phyloP scores from a whole-genome alignment of 2,113 vertebrate genomes.

The Jaculus jaculus region DNA sequence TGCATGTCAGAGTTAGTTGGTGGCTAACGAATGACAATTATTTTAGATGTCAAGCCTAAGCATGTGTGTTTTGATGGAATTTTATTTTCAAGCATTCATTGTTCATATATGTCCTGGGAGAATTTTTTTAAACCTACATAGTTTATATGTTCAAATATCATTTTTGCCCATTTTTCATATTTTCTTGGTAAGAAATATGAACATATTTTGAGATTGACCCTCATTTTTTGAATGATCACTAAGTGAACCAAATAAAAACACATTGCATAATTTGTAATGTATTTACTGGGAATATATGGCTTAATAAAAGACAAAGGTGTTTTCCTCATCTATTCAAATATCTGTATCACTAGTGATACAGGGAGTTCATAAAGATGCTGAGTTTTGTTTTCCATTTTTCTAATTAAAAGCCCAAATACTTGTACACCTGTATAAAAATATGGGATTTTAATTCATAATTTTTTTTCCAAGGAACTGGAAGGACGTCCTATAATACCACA shows the following conservation, averaged over 20 bases:
- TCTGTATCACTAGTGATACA: not conserved
- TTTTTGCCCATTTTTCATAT: slow-evolving; percentile 18
- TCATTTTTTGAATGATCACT: slow-evolving; percentile 20
- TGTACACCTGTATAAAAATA: slow-evolving; percentile 12
- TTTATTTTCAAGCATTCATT: not conserved
- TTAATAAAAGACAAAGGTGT: not conserved
- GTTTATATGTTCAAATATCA: slow-evolving; percentile 19
- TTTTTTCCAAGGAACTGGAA: not conserved
- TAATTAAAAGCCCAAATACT: slow-evolving; percentile 23
- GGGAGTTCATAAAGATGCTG: not conserved
- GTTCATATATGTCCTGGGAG: not conserved
- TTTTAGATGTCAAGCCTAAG: too few relatives aligned
- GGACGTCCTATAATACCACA: not conserved
- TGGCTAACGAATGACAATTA: too few relatives aligned
- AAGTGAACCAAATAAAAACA: not conserved
- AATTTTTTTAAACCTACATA: not conserved
- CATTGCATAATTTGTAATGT: not conserved
- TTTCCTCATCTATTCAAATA: slow-evolving; percentile 5
- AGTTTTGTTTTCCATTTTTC: slow-evolving; percentile 2
- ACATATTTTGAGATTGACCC: not conserved
- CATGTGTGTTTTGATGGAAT: not conserved
- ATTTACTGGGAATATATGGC: not conserved
- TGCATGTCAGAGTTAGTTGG: not conserved
- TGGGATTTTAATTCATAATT: slow-evolving; percentile 15
- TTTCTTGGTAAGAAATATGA: not conserved